Percentiles rank a stretch among this genome's conserved stretches.
These are phyloP conservation scores for Otocyon megalotis DNA, from an alignment of 2,113 vertebrate genomes.

Conservation along the genomic window DNA sequence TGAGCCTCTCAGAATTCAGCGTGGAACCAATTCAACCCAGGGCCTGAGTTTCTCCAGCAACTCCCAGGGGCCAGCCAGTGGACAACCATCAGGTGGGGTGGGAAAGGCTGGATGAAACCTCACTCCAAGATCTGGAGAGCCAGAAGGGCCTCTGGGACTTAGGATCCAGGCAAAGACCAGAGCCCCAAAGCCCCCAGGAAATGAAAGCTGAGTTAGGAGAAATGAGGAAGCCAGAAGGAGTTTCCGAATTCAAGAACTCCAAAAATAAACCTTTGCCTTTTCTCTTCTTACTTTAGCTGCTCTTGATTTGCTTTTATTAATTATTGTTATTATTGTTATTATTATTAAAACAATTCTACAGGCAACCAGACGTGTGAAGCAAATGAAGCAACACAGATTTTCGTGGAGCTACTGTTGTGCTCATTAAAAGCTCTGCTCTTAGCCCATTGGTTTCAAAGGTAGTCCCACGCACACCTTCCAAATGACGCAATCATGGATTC, in stretches of 20 bases:
- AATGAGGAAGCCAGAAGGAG: neutral
- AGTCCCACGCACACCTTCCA: neutral
- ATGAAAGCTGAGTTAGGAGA: neutral
- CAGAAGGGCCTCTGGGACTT: neutral
- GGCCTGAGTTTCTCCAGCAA: neutral
- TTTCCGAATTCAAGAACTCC: neutral
- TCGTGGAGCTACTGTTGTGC: neutral
- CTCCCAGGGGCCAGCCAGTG: neutral
- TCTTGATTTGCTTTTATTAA: neutral
- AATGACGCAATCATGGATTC: neutral
- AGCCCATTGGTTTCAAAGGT: neutral
- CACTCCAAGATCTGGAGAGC: neutral
- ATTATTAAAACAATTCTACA: conserved; percentile 14
- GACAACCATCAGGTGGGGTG: no score
- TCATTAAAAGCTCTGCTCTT: neutral
- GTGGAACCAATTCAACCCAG: neutral
- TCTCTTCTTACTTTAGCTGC: conserved; percentile 41
- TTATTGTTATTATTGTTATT: no score
- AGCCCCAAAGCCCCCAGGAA: neutral
- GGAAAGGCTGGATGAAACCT: neutral
- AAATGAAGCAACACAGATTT: neutral
- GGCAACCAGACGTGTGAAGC: neutral
- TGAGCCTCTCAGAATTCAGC: accelerated
- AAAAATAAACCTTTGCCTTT: conserved; percentile 49
- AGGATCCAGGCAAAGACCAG: neutral